phyloP scores from a whole-genome alignment of 2,888 invertebrate species.

The Stenodera caucasica region DNA sequence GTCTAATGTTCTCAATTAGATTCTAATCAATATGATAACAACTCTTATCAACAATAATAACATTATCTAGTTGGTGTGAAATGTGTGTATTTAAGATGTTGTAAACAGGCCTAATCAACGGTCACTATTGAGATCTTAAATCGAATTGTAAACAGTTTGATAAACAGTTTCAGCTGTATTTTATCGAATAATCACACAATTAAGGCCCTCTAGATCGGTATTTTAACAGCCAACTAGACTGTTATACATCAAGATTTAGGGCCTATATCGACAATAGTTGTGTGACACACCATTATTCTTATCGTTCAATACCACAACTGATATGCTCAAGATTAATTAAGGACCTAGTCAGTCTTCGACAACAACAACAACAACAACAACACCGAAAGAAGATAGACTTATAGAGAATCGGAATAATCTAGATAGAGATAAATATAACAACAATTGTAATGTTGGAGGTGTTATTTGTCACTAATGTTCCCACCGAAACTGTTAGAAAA shows the following conservation, averaged over 20 bases:
- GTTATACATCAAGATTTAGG: slow-evolving; percentile 31
- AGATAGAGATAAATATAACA: no score
- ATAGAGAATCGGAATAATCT: not conserved
- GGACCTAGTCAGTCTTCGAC: slow-evolving; percentile 22
- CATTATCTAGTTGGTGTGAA: no score
- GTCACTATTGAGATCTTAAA: slow-evolving; percentile 21
- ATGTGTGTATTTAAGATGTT: slow-evolving; percentile 9
- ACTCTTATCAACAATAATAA: no score
- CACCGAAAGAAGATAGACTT: not conserved
- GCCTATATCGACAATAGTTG: slow-evolving; percentile 13
- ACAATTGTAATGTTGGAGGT: slow-evolving; percentile 12
- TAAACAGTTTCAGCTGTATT: slow-evolving; percentile 34
- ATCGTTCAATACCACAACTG: slow-evolving; percentile 25
- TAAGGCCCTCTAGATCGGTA: no score
- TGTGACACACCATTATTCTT: slow-evolving; percentile 30
- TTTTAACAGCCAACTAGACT: no score
- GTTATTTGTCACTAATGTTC: slow-evolving; percentile 21
- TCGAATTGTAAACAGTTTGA: slow-evolving; percentile 40
- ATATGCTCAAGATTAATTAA: slow-evolving; percentile 33
- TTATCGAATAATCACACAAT: no score
- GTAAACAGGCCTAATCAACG: slow-evolving; percentile 20
- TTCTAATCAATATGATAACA: no score
- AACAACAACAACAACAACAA: not conserved
- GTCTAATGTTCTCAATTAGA: no score
- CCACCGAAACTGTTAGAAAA: slow-evolving; percentile 10